phyloP scores from a whole-genome alignment of 2,113 vertebrate genomes.

The Madoqua kirkii region DNA sequence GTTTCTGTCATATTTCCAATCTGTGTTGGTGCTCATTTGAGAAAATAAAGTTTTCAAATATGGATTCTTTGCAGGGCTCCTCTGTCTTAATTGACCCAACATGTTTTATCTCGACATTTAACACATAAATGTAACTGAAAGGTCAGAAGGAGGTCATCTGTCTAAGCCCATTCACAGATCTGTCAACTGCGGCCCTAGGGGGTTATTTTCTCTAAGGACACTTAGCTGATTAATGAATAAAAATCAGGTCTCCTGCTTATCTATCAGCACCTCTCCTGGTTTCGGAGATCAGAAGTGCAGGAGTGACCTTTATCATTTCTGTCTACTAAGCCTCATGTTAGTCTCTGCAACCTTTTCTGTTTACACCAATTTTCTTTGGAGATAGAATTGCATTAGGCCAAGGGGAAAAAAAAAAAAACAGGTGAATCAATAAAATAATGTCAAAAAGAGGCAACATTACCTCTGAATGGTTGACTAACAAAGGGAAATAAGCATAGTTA shows the following conservation, averaged over 20 bases:
- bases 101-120: conserved; percentile 9
- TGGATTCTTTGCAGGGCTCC: conserved; percentile 51
- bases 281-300: background rate
- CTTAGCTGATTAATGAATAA: background rate
- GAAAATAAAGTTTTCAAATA: conserved; percentile 90
- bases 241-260: background rate
- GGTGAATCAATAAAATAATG: background rate
- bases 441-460: background rate
- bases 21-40: conserved; percentile 90
- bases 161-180: background rate
- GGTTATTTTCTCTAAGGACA: background rate
- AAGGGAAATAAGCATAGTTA: background rate
- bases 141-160: background rate
- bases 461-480: background rate
- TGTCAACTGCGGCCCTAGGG: background rate
- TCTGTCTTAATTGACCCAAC: conserved; percentile 15
- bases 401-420: background rate
- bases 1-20: conserved; percentile 84
- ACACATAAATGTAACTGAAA: background rate
- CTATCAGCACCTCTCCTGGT: background rate
- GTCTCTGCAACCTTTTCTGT: background rate
- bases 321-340: background rate
- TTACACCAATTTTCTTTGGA: background rate
- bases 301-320: conserved; percentile 20
- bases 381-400: background rate